A percentile compares a stretch with the other conserved stretches of the same genome.
Conservation (phyloP, 1,140 invertebrate species). For the Nilaparvata lugens region DNA sequence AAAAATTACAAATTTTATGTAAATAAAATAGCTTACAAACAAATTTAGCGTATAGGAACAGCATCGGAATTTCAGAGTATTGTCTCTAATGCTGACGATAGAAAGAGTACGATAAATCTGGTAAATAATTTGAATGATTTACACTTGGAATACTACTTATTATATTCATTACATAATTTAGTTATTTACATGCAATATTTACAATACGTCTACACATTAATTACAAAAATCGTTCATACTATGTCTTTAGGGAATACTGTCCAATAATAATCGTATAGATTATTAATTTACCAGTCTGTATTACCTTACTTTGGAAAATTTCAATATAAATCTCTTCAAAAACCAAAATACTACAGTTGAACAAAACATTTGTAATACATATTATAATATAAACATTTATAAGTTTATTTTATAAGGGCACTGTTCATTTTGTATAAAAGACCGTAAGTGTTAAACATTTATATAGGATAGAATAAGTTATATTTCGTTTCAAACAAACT, state of each 20-base stretch:
- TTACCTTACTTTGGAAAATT: no score
- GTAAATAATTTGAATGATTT: not conserved
- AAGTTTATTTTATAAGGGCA: not conserved
- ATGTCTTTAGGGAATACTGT: not conserved
- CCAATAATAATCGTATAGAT: no score
- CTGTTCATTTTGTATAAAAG: not conserved
- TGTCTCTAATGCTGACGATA: conserved; percentile 1
- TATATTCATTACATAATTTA: conserved; percentile 6
- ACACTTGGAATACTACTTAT: not conserved
- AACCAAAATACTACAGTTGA: no score
- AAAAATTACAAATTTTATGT: conserved; percentile 1
- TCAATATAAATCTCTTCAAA: no score
- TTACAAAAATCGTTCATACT: conserved; percentile 2
- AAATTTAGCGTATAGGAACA: not conserved
- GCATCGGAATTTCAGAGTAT: not conserved
- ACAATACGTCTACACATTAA: not conserved
- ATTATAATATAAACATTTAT: not conserved
- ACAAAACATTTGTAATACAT: not conserved
- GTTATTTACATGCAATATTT: conserved; percentile 11
- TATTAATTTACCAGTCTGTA: no score
- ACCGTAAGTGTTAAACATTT: not conserved
- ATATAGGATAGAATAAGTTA: not conserved
- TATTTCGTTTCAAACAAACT: no score
- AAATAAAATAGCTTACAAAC: conserved; percentile 1
- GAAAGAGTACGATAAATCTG: not conserved